Conservation (phyloP, 2,113 vertebrate species). For the Phyllopteryx taeniolatus region DNA sequence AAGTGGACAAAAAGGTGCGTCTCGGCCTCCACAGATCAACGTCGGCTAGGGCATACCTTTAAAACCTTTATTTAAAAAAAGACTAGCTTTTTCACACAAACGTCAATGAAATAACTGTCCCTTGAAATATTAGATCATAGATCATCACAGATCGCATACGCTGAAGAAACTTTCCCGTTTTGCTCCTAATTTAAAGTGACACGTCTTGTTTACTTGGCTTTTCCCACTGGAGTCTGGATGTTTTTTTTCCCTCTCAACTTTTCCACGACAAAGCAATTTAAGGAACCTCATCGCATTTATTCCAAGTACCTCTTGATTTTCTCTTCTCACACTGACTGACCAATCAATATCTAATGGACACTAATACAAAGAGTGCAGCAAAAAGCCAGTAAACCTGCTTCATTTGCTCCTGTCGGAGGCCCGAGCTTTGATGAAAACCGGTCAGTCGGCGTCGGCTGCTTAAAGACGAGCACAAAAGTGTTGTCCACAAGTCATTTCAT, state of each 20-base stretch:
- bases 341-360: constrained; percentile 50
- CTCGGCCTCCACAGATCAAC: not conserved
- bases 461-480: not conserved
- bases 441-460: not conserved
- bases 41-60: not conserved
- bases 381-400: constrained; percentile 48
- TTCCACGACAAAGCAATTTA: not conserved
- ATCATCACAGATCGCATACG: not conserved
- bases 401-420: constrained; percentile 17
- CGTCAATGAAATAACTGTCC: not conserved
- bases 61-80: not conserved
- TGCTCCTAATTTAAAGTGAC: not conserved
- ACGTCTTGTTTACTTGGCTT: not conserved
- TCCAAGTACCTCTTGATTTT: constrained; percentile 35
- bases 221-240: not conserved
- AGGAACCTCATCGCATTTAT: constrained; percentile 18
- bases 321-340: constrained; percentile 15
- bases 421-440: constrained; percentile 29
- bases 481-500: not conserved
- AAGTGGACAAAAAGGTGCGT: not conserved
- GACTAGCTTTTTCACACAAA: no score
- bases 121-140: not conserved
- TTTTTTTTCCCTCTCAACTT: constrained; percentile 1
- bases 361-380: constrained; percentile 41
- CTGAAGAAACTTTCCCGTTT: not conserved